These are phyloP conservation scores for Tribolium castaneum DNA, from an alignment of 1,140 invertebrate genomes.

Conservation along the genomic window DNA sequence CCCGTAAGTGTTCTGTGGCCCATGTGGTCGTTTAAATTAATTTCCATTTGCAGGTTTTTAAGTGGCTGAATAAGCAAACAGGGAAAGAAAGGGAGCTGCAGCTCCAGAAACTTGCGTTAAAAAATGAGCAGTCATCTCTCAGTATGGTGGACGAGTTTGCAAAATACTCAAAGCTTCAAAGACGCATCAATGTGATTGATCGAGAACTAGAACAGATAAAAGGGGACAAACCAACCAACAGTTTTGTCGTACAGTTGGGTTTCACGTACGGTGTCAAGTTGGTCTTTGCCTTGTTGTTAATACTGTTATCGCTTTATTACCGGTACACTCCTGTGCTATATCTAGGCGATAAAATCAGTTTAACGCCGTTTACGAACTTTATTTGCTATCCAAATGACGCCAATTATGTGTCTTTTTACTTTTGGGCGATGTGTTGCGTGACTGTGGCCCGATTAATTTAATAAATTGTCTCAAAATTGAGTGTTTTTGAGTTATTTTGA, in stretches of 20 bases:
- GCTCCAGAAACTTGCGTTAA: slow-evolving; percentile 48
- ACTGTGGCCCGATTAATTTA: slow-evolving; percentile 53
- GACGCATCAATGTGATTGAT: slow-evolving; percentile 58
- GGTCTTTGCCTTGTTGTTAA: slow-evolving; percentile 47
- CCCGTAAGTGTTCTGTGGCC: slow-evolving; percentile 43
- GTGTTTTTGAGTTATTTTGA: too few species aligned
- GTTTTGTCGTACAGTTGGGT: slow-evolving; percentile 49
- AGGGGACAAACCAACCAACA: slow-evolving; percentile 44
- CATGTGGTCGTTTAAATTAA: not conserved
- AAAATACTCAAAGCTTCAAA: slow-evolving; percentile 60
- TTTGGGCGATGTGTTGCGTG: slow-evolving; percentile 60
- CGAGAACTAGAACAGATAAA: slow-evolving; percentile 47
- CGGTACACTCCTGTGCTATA: slow-evolving; percentile 54
- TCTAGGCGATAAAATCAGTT: slow-evolving; percentile 54
- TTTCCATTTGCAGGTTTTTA: slow-evolving; percentile 51
- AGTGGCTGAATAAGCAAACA: slow-evolving; percentile 53
- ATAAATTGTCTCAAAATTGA: too few species aligned
- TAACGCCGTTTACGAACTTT: slow-evolving; percentile 57
- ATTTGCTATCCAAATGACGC: slow-evolving; percentile 59
- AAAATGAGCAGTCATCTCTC: slow-evolving; percentile 52
- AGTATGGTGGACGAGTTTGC: slow-evolving; percentile 59
- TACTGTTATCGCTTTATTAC: slow-evolving; percentile 55
- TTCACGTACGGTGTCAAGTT: slow-evolving; percentile 52
- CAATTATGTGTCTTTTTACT: slow-evolving; percentile 61
- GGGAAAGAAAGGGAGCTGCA: slow-evolving; percentile 50